Conservation (phyloP, 2,797 vertebrate genomes). For the Gambelia wislizenii region DNA sequence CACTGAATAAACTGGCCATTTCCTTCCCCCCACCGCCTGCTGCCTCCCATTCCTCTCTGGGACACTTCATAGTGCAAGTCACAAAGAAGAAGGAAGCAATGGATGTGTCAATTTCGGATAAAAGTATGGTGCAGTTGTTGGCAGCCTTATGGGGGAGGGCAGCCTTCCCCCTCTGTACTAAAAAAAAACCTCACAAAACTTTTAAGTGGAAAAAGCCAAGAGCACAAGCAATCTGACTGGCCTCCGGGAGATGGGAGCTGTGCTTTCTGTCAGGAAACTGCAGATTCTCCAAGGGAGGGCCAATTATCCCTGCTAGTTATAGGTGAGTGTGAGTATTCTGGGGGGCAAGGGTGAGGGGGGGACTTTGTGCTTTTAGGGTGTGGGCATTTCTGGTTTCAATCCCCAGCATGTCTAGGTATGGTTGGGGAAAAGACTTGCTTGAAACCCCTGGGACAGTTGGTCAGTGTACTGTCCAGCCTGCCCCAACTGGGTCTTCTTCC, state of each 20-base stretch:
- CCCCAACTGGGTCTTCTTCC: neutral
- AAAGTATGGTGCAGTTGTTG: neutral
- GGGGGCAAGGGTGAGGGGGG: neutral
- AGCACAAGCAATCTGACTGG: neutral
- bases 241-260: rapidly evolving
- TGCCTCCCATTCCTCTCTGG: neutral
- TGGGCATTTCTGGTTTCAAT: too few relatives aligned
- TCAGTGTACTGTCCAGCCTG: neutral
- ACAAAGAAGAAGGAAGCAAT: neutral
- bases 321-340: neutral
- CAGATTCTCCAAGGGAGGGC: too few relatives aligned
- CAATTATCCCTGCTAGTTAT: neutral
- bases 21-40: neutral
- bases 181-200: neutral
- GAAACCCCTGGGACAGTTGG: neutral
- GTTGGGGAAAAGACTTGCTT: too few relatives aligned
- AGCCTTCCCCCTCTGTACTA: neutral
- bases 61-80: neutral
- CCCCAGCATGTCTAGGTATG: too few relatives aligned
- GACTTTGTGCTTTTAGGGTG: too few relatives aligned
- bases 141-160: too few relatives aligned
- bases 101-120: neutral
- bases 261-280: neutral
- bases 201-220: neutral
- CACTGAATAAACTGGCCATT: neutral